Evolutionary conservation across 2,797 vertebrate genomes (phyloP).

Genomic region (Menidia menidia): DNA sequence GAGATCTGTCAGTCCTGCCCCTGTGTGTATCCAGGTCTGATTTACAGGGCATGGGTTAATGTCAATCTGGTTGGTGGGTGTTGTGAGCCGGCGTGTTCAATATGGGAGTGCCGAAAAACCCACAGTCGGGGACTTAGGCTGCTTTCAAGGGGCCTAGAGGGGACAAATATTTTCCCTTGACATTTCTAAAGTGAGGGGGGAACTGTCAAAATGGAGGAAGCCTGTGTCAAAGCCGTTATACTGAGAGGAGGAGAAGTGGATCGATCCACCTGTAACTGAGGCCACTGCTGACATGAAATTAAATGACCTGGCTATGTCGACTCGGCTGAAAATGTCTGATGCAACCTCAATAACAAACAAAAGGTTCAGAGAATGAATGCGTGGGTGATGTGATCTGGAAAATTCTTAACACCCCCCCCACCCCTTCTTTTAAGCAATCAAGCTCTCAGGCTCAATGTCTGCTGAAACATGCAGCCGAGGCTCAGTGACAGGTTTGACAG

Average conservation of each 20-base stretch:
- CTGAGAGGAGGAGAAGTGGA: conserved; percentile 69
- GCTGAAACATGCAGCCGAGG: conserved; percentile 24
- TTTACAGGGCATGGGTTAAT: conserved; percentile 61
- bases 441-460: conserved; percentile 21
- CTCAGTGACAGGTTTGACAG: conserved; percentile 54
- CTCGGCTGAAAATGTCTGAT: conserved; percentile 43
- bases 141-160: conserved; percentile 57
- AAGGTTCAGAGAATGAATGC: conserved; percentile 24
- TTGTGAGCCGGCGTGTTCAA: conserved; percentile 38
- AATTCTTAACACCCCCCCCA: neutral
- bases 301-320: conserved; percentile 73
- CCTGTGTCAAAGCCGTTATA: conserved; percentile 67
- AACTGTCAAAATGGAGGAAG: conserved; percentile 68
- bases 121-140: conserved; percentile 63
- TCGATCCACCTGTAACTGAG: conserved; percentile 80
- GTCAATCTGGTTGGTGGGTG: conserved; percentile 44
- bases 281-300: conserved; percentile 80
- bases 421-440: conserved; percentile 27
- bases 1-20: conserved; percentile 48
- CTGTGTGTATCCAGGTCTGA: conserved; percentile 54
- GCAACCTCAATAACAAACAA: conserved; percentile 29
- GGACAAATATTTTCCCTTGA: conserved; percentile 61
- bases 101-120: conserved; percentile 53
- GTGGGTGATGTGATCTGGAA: conserved; percentile 39
- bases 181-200: conserved; percentile 57